Conservation (phyloP, 2,113 vertebrate genomes). For the Leucoraja erinaceus region DNA sequence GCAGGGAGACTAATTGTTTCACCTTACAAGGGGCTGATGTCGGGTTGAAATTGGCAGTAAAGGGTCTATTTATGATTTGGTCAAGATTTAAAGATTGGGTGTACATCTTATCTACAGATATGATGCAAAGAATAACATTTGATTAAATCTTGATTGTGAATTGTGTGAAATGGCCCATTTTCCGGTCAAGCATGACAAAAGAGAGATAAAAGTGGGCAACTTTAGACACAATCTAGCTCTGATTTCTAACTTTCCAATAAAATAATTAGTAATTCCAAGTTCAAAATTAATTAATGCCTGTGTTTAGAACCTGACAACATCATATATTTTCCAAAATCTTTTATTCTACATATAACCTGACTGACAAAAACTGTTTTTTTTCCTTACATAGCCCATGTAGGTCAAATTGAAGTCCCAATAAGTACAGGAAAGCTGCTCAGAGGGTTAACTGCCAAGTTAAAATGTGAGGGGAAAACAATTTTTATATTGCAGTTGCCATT, state of each 20-base stretch:
- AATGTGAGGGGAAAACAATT: neutral
- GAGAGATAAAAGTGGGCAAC: too few species aligned
- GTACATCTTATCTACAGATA: neutral
- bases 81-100: neutral
- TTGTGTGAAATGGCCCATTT: neutral
- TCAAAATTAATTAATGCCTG: neutral
- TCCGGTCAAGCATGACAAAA: too few species aligned
- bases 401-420: neutral
- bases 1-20: neutral
- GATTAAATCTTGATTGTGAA: neutral
- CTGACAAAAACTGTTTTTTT: too few species aligned
- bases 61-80: neutral
- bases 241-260: neutral
- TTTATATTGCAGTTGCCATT: neutral
- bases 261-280: neutral
- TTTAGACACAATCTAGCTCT: neutral
- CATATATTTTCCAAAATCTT: too few species aligned
- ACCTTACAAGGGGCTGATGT: neutral
- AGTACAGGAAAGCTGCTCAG: neutral
- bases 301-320: neutral
- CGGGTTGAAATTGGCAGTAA: neutral
- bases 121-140: neutral
- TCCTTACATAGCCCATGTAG: too few species aligned
- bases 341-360: too few species aligned
- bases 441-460: neutral